Base-by-base conservation (phyloP, 2,797 vertebrate genomes). In the Sebastes oblongus region DNA sequence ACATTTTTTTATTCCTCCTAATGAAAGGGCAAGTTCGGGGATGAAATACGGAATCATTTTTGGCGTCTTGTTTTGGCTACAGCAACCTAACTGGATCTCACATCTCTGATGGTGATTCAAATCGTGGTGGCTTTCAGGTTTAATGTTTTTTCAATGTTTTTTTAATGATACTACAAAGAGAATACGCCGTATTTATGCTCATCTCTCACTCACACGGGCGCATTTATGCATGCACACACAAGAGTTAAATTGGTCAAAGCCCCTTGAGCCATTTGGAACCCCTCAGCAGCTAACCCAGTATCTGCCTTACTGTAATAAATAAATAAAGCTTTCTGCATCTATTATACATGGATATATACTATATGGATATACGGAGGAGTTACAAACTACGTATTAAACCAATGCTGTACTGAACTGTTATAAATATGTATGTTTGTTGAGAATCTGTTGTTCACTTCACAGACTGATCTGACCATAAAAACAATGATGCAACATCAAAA, bases 331-430 rank as follows among this genome's bases (percentile, higher is more conserved):
- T 52, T 68, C 52, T 65, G 62, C 71, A 91, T 89, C 64, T 78
- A 89, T 91, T 87, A 90, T 86, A 75, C 76, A 91, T 90, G 72
- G 70, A 70, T 46, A 14, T 78, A 69, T 82, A 75, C 56, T 30
- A 70, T 61, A 65, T 18, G 55, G 72, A 50, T 59, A 69, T 62
- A 46, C 30, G 36, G 36, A 82, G 25, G 56, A 77, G 25, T 66
- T 56, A 65, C 58, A 85, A 75, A 75, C 58, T 61, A 77, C 34
- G 61, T 69, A 78, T 73, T 75, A 81, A 78, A 78, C 50, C 54
- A 75, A 25, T 54, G 16, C 58, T 76, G 50, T 13, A 30, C 36
- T 67, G n/a, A 29, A 18, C 16, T 54, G 29, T 30, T 5, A 1
- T 52, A 59, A 64, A 39, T 39, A 46, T 46, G 42, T 46, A 58